phyloP scores from a whole-genome alignment of 2,888 invertebrate species.

The Hydroisotoma schaefferi region DNA sequence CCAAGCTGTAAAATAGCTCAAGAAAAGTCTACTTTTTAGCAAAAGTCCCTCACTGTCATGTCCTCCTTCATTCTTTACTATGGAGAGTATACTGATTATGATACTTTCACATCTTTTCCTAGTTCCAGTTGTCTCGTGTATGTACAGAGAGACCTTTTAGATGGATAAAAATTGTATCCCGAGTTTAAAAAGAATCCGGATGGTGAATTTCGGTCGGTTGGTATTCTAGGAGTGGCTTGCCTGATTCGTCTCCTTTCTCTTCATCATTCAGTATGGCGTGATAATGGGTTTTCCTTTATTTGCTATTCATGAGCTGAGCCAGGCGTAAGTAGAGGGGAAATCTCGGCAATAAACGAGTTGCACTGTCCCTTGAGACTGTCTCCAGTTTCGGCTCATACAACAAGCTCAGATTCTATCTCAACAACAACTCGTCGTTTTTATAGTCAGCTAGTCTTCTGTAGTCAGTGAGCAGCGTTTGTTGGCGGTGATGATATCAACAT shows the following conservation, averaged over 20 bases:
- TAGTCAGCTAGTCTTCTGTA: too few species aligned
- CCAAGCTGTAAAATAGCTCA: background rate
- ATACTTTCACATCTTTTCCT: too few species aligned
- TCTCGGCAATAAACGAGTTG: slow-evolving; percentile 47
- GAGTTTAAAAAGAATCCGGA: background rate
- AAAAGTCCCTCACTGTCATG: too few species aligned
- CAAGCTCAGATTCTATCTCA: slow-evolving; percentile 5
- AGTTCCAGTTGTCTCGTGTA: too few species aligned
- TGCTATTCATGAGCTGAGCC: slow-evolving; percentile 48
- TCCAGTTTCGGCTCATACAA: background rate
- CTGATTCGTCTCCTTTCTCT: slow-evolving; percentile 30
- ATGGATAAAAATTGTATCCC: background rate
- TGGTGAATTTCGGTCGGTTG: slow-evolving; percentile 26
- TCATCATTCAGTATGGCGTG: slow-evolving; percentile 41
- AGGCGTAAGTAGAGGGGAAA: slow-evolving; percentile 45
- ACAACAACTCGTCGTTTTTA: background rate
- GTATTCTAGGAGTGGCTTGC: slow-evolving; percentile 32
- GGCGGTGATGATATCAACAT: too few species aligned
- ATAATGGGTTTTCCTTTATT: slow-evolving; percentile 48
- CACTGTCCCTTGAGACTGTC: slow-evolving; percentile 41
- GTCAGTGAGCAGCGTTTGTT: too few species aligned
- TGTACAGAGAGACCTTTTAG: too few species aligned
- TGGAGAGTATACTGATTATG: too few species aligned
- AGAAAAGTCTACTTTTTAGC: background rate
- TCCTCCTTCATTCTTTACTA: too few species aligned